Conservation (phyloP, 2,113 vertebrate species). For the Acrocephalus kingi region DNA sequence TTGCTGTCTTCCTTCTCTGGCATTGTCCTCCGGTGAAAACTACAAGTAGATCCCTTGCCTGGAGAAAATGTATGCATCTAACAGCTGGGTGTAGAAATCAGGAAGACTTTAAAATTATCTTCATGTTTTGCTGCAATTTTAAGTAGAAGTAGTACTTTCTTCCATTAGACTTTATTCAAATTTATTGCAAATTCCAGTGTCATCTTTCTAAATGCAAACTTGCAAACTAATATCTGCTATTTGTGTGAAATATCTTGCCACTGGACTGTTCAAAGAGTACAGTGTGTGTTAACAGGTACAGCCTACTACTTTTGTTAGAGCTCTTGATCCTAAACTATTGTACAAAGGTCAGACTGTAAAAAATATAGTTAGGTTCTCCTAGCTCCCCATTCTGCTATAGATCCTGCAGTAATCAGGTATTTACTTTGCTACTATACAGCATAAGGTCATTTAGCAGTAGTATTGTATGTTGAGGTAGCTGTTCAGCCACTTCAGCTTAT, state of each 20-base stretch:
- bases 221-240: background rate
- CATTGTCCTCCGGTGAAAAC: background rate
- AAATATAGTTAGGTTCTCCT: background rate
- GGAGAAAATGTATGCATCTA: background rate
- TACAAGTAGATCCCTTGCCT: background rate
- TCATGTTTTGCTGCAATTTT: background rate
- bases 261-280: background rate
- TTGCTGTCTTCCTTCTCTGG: background rate
- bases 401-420: background rate
- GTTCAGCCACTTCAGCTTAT: background rate
- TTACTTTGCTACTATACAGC: background rate
- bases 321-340: background rate
- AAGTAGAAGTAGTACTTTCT: background rate
- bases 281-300: background rate
- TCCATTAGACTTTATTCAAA: background rate
- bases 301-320: background rate
- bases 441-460: background rate
- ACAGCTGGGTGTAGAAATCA: background rate
- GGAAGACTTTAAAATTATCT: background rate
- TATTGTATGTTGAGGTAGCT: background rate
- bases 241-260: background rate
- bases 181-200: background rate
- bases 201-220: background rate
- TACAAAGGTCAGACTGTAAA: background rate
- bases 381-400: background rate